Percentiles rank a stretch among this genome's conserved stretches.
Evolutionary conservation across 2,113 vertebrate genomes (phyloP).

Genomic region (Copsychus sechellarum): DNA sequence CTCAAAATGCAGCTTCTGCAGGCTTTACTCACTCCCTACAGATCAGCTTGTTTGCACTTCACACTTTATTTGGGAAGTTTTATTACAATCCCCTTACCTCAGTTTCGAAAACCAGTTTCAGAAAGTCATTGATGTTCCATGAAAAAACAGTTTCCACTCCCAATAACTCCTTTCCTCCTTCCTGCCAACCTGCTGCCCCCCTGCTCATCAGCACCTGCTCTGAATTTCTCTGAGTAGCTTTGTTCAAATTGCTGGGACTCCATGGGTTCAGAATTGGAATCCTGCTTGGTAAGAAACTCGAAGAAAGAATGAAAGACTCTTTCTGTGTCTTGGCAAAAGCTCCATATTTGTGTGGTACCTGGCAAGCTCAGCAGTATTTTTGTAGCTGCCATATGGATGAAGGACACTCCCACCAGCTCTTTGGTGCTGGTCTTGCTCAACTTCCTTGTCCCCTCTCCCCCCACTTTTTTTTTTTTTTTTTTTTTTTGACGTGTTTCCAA

Average conservation of each 20-base stretch:
- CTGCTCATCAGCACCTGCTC: neutral
- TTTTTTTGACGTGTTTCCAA: neutral
- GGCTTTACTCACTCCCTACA: neutral
- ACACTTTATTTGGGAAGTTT: neutral
- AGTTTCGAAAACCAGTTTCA: neutral
- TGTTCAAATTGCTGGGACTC: neutral
- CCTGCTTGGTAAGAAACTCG: neutral
- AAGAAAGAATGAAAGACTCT: neutral
- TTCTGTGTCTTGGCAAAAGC: neutral
- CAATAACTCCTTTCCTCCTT: neutral
- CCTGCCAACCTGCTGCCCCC: neutral
- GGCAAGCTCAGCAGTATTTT: neutral
- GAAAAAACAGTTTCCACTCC: neutral
- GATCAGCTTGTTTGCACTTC: neutral
- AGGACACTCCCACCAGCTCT: neutral
- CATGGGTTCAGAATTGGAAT: neutral
- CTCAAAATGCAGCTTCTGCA: neutral
- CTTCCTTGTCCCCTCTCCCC: rapidly evolving
- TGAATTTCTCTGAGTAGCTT: neutral
- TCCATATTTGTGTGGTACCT: neutral
- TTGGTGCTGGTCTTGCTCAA: neutral
- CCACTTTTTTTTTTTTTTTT: rapidly evolving
- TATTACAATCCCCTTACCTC: neutral
- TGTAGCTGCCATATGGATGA: neutral
- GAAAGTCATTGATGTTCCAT: neutral